Percentiles rank a stretch among this genome's conserved stretches.
Evolutionary conservation across 2,797 vertebrate species (phyloP).

Genomic region (Holocentrus rufus): DNA sequence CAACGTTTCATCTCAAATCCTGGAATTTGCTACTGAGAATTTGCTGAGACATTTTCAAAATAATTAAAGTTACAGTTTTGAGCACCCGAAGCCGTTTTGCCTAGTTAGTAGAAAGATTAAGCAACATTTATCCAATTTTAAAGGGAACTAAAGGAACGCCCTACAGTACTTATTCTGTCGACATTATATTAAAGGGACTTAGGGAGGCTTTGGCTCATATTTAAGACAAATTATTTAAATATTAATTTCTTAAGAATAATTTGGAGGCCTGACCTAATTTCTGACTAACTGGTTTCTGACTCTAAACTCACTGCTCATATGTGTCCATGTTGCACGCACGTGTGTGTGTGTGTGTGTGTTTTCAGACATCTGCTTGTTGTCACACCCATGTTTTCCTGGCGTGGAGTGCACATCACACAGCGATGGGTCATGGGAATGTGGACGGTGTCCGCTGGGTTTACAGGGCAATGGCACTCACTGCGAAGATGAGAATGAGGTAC

Average conservation of each 20-base stretch:
- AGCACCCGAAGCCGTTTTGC: too few species aligned
- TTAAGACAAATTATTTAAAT: too few species aligned
- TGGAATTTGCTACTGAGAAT: too few species aligned
- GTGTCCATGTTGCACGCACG: neutral
- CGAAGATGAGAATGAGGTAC: conserved; percentile 95
- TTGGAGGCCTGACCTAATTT: neutral
- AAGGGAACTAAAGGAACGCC: neutral
- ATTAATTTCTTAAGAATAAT: too few species aligned
- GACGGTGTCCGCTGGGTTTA: conserved; percentile 88
- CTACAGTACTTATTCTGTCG: too few species aligned
- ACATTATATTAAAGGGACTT: neutral
- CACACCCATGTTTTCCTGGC: conserved; percentile 93
- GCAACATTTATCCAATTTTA: neutral
- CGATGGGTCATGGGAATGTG: conserved; percentile 94
- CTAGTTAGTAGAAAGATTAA: neutral
- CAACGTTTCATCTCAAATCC: too few species aligned
- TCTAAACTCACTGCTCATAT: neutral
- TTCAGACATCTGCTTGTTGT: conserved; percentile 91
- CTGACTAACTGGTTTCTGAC: neutral
- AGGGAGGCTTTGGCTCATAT: too few species aligned
- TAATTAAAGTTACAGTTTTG: too few species aligned
- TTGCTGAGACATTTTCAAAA: too few species aligned
- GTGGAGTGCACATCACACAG: conserved; percentile 86
- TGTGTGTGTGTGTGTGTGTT: conserved; percentile 27
- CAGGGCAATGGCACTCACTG: conserved; percentile 92